Conservation (phyloP, 2,797 vertebrate genomes). For the Aulostomus chinensis region DNA sequence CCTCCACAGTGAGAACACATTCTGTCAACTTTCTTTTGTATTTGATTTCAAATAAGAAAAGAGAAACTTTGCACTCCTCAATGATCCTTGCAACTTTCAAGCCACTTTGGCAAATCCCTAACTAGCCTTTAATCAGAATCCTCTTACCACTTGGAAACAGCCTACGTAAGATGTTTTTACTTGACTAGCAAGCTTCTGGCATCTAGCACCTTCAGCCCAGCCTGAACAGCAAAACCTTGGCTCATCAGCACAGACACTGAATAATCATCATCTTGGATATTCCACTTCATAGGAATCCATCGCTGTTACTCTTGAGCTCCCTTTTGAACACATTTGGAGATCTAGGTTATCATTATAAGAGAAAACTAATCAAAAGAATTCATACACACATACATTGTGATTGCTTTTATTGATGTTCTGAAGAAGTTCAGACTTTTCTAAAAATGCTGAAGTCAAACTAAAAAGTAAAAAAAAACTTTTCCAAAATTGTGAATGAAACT, state of each 20-base stretch:
- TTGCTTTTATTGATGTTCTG: too few species aligned
- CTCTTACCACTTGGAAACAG: slow-evolving; percentile 56
- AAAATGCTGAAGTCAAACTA: too few species aligned
- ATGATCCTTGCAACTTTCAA: slow-evolving; percentile 36
- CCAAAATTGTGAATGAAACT: too few species aligned
- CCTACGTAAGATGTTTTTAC: slow-evolving; percentile 32
- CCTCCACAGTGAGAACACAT: neutral
- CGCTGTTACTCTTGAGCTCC: too few species aligned
- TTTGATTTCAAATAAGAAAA: slow-evolving; percentile 24
- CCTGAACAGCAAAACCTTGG: slow-evolving; percentile 39
- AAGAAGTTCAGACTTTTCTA: too few species aligned
- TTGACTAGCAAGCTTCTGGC: slow-evolving; percentile 48
- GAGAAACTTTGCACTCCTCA: slow-evolving; percentile 18
- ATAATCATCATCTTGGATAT: too few species aligned
- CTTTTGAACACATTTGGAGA: too few species aligned
- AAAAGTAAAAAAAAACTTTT: too few species aligned
- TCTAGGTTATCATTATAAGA: too few species aligned
- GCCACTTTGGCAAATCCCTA: slow-evolving; percentile 41
- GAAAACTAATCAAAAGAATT: too few species aligned
- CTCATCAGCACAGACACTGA: slow-evolving; percentile 39
- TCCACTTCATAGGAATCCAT: too few species aligned
- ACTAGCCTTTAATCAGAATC: slow-evolving; percentile 40
- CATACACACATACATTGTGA: too few species aligned
- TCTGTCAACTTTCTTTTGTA: slow-evolving; percentile 22
- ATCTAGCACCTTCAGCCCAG: slow-evolving; percentile 26